Evolutionary conservation across 1,140 invertebrate genomes (phyloP), one percentile per base, ranked within the genome.

Genomic region (Galendromus occidentalis): DNA sequence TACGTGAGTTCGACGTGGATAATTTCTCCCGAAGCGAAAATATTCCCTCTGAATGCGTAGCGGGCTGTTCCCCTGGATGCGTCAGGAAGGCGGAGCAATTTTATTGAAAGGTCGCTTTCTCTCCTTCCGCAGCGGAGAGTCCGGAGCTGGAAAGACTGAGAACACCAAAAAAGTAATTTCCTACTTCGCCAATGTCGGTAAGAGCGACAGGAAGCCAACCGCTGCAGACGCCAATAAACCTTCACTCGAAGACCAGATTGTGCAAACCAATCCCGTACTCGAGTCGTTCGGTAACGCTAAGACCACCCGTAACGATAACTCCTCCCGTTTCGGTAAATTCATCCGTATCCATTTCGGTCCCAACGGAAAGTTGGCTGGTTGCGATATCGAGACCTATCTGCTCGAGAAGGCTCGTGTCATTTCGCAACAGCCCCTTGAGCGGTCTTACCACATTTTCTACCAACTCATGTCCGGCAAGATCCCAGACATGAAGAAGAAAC

Each of bases 101-200:
- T 4, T 4, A 14, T 47, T 47, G 4, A 6, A 47, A 6, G 45
- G 45, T 44, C 42, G 42, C n/a, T 44, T 44, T 44, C 42, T 12
- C 12, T 44, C n/a, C 12, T 44, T 68, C 51, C 64, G n/a, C 80
- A 90, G 87, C 80, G 93, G 92, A 77, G 93, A 97, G 82, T 96
- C 92, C 86, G 93, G 93, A 83, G 93, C 93, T 76, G 93, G 93
- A 81, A 97, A 97, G 82, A 97, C 92, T 84, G 93, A 97, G 80
- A 97, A 95, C 84, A 97, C 93, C 82, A 98, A 98, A 83, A 98
- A 98, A 80, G 93, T 97, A 83, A 95, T 96, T 82, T 87, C 88
- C 74, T 96, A 95, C 83, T 94, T 95, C 81, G 91, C 91, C 76
- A 89, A 87, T 74, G 91, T 94, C 70, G 91, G 51, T 59, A 59